Percentiles rank a stretch among this genome's conserved stretches.
These are phyloP conservation scores for Pristionchus mayeri DNA, from an alignment of 2,888 invertebrate genomes.

Conservation along the genomic window DNA sequence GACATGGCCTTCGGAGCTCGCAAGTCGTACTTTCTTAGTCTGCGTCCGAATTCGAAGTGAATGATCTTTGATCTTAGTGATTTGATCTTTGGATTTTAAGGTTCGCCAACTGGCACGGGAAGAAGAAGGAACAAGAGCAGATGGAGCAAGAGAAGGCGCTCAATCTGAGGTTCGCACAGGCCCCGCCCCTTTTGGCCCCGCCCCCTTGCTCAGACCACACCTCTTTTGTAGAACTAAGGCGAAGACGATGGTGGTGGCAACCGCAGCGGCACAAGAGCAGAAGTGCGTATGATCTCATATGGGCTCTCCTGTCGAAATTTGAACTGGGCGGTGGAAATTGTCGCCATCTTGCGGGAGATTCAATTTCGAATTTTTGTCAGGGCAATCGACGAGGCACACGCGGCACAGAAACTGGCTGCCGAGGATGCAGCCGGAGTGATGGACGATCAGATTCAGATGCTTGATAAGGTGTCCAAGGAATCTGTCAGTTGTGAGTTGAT, in stretches of 20 bases:
- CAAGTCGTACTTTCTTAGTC: slow-evolving; percentile 53
- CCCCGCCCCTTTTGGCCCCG: background rate
- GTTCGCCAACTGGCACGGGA: slow-evolving; percentile 44
- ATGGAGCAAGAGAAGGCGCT: background rate
- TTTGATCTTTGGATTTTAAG: slow-evolving; percentile 1
- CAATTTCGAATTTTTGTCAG: background rate
- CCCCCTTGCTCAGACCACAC: background rate
- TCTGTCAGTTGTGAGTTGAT: slow-evolving; percentile 35
- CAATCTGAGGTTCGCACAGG: background rate
- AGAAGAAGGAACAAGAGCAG: slow-evolving; percentile 49
- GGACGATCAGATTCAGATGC: slow-evolving; percentile 25
- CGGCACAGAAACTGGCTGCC: background rate
- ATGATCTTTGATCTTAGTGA: background rate
- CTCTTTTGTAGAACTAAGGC: background rate
- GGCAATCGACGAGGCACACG: slow-evolving; percentile 3
- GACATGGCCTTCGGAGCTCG: slow-evolving; percentile 56
- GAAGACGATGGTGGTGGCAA: slow-evolving; percentile 33
- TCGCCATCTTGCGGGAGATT: background rate
- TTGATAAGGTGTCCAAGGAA: slow-evolving; percentile 31
- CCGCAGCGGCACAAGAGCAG: slow-evolving; percentile 21
- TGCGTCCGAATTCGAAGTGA: slow-evolving; percentile 55
- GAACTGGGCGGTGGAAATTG: background rate
- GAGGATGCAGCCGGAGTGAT: background rate
- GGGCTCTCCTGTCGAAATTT: slow-evolving; percentile 3
- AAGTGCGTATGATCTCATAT: background rate